Conservation (phyloP, 2,888 invertebrate genomes). For the Beris chalybata region DNA sequence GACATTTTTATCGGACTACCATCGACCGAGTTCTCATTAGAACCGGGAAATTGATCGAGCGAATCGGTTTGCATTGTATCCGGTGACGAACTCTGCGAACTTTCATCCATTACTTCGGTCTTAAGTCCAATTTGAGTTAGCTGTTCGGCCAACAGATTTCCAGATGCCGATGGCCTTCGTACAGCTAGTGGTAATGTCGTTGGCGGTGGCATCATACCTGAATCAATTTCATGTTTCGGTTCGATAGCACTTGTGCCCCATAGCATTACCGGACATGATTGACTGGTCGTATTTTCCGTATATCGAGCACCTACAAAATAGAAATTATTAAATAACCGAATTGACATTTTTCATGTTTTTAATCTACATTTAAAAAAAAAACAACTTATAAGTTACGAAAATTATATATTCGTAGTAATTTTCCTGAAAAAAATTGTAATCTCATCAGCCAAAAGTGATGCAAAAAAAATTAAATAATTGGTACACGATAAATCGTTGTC, state of each 20-base stretch:
- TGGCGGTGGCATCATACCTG: constrained; percentile 72
- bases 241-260: constrained; percentile 44
- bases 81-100: constrained; percentile 61
- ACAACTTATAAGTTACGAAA: constrained; percentile 29
- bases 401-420: constrained; percentile 13
- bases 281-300: constrained; percentile 47
- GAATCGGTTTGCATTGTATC: constrained; percentile 52
- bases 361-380: constrained; percentile 10
- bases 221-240: constrained; percentile 60
- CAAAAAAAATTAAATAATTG: constrained; percentile 8
- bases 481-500: not conserved
- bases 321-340: constrained; percentile 37
- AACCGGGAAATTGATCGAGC: constrained; percentile 39
- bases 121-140: constrained; percentile 62
- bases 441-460: constrained; percentile 41
- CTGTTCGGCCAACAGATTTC: constrained; percentile 62
- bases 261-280: constrained; percentile 29
- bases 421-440: constrained; percentile 17
- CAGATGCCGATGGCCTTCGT: constrained; percentile 64
- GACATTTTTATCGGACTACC: constrained; percentile 42
- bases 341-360: constrained; percentile 36
- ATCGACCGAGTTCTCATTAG: constrained; percentile 54
- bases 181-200: constrained; percentile 64
- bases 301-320: constrained; percentile 51
- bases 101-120: constrained; percentile 72